These are phyloP conservation scores for Sitodiplosis mosellana DNA, from an alignment of 1,140 invertebrate genomes.

Conservation along the genomic window DNA sequence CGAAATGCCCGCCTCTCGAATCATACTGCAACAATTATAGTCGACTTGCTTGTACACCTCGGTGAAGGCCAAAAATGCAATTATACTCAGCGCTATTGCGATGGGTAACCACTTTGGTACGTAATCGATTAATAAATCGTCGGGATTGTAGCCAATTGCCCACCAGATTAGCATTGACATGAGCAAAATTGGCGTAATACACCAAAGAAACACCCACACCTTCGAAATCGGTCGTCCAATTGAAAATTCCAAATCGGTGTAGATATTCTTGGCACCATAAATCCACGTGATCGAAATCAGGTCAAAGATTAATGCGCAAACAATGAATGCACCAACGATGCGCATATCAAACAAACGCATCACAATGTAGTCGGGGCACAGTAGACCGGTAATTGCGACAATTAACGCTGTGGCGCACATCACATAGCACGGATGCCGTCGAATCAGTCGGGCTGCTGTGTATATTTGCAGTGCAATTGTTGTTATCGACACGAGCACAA, in stretches of 20 bases:
- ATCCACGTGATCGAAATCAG: conserved; percentile 22
- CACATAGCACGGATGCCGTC: conserved; percentile 20
- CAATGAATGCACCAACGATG: conserved; percentile 18
- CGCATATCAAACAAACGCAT: conserved; percentile 19
- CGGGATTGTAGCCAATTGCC: conserved; percentile 20
- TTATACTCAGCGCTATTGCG: conserved; percentile 16
- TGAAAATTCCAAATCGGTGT: conserved; percentile 23
- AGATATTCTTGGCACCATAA: conserved; percentile 24
- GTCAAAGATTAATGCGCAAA: conserved; percentile 21
- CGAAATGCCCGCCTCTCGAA: conserved; percentile 21
- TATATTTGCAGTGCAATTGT: conserved; percentile 20
- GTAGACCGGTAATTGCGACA: conserved; percentile 17
- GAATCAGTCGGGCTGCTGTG: conserved; percentile 18
- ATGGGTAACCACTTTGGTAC: conserved; percentile 23
- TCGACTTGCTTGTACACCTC: conserved; percentile 24
- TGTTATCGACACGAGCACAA: conserved; percentile 17
- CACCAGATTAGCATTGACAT: conserved; percentile 22
- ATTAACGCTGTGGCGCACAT: conserved; percentile 19
- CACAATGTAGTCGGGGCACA: conserved; percentile 18
- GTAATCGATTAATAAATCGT: conserved; percentile 16
- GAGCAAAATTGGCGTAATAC: conserved; percentile 17
- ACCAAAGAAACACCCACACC: conserved; percentile 21
- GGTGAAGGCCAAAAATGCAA: conserved; percentile 11
- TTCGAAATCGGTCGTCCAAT: conserved; percentile 23
- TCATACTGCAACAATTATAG: conserved; percentile 26